These are phyloP conservation scores for Suricata suricatta DNA, from an alignment of 2,113 vertebrate species.

Conservation along the genomic window DNA sequence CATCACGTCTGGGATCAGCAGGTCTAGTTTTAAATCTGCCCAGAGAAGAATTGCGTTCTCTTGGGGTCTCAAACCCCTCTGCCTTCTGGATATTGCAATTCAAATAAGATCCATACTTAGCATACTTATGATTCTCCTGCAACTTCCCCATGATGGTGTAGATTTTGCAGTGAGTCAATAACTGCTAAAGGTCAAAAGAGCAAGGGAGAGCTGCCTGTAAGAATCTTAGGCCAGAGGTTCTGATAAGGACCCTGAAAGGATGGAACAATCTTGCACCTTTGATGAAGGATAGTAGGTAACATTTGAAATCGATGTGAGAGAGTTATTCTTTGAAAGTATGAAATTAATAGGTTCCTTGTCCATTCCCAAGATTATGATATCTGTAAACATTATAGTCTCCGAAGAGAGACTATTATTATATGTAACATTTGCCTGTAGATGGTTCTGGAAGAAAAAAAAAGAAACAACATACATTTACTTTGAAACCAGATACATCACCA, in stretches of 20 bases:
- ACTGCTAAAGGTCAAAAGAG: background rate
- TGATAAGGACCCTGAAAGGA: fast-evolving
- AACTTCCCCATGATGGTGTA: background rate
- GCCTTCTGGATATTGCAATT: background rate
- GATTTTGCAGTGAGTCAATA: background rate
- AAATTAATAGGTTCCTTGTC: fast-evolving
- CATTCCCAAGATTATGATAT: slow-evolving; percentile 80
- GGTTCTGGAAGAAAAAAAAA: slow-evolving; percentile 19
- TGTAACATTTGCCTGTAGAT: slow-evolving; percentile 47
- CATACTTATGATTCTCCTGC: background rate
- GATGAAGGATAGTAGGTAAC: background rate
- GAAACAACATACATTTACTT: background rate
- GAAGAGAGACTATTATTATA: background rate
- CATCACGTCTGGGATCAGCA: background rate
- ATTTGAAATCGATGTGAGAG: fast-evolving
- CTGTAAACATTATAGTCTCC: slow-evolving; percentile 68
- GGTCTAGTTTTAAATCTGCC: background rate
- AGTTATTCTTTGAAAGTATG: background rate
- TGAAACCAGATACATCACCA: background rate
- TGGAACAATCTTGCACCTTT: slow-evolving; percentile 39
- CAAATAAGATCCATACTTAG: background rate
- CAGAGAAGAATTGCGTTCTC: background rate
- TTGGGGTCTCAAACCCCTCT: no score
- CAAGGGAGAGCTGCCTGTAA: background rate
- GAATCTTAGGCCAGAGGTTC: background rate